Percentiles rank a stretch among this genome's conserved stretches.
Evolutionary conservation across 2,113 vertebrate species (phyloP).

Genomic region (Pseudolaguvia tuberculata): DNA sequence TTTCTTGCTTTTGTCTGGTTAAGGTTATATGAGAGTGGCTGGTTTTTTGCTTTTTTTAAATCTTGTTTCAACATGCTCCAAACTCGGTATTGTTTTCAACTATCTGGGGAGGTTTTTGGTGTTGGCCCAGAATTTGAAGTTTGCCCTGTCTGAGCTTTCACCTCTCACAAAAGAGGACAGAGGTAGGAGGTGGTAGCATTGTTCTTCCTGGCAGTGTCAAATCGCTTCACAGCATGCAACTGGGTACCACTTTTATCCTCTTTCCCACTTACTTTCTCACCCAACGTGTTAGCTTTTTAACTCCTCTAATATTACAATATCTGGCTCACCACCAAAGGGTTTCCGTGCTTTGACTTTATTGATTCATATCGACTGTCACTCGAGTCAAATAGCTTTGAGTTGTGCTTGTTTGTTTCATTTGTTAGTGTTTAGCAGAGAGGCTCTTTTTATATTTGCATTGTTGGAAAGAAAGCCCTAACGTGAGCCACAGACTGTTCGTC

Average conservation of each 20-base stretch:
- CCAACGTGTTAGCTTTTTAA: constrained; percentile 34
- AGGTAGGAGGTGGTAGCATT: constrained; percentile 18
- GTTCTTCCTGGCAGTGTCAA: constrained; percentile 16
- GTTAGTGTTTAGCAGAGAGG: constrained; percentile 38
- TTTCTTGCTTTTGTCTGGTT: constrained; percentile 15
- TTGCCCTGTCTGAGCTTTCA: constrained; percentile 21
- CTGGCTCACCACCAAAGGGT: not conserved
- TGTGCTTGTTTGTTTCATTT: constrained; percentile 29
- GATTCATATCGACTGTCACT: constrained; percentile 24
- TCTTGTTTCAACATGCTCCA: constrained; percentile 12
- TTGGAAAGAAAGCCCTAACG: constrained; percentile 23
- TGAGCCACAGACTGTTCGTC: constrained; percentile 41
- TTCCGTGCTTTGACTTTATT: constrained; percentile 17
- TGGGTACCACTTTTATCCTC: constrained; percentile 11
- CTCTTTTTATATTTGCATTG: constrained; percentile 50
- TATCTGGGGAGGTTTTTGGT: not conserved
- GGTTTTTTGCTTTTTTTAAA: constrained; percentile 7
- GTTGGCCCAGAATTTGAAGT: constrained; percentile 5
- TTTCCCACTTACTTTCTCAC: constrained; percentile 23
- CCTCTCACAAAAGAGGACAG: constrained; percentile 19
- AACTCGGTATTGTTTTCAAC: constrained; percentile 4
- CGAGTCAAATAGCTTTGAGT: constrained; percentile 39
- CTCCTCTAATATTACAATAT: constrained; percentile 30
- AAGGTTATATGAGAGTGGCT: not conserved
- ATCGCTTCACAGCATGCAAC: constrained; percentile 13